Base-by-base conservation (phyloP, 2,888 invertebrate species). In the Caenorhabditis sp. region DNA sequence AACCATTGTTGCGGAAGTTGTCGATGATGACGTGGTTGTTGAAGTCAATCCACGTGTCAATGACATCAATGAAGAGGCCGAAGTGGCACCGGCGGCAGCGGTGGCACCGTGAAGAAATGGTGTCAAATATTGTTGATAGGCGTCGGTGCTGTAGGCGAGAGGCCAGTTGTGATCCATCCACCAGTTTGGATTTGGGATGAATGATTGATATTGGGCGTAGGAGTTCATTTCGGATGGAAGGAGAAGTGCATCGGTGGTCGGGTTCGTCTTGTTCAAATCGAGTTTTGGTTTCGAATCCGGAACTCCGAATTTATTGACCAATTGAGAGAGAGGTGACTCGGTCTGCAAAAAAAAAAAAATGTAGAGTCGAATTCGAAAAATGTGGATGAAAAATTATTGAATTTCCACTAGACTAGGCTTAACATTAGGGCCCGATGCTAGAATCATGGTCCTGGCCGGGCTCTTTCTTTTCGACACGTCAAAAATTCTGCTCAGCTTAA, bases 81-180 rank as follows among this genome's bases (percentile, higher is more conserved):
- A 63, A n/a, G 50, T 51, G 36, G 50, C 55, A 23, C 23, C 54
- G 4, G 64, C 10, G 4, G 64, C 55, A 10, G 64, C 10, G 4
- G 64, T 59, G n/a, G 54, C 62, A 26, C 17, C 55, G 3, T 65
- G 58, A 2, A 17, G 4, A 21, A 55, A 55, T 49, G 58, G 37
- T 31, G 59, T 27, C 17, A 69, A 21, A 24, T 66, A 74, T 54
- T 69, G 60, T n/a, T 66, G 66, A 51, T 66, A 66, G 4, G 62
- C 24, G 24, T 63, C 74, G 31, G 55, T 26, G 10, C 64, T 68
- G 36, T 74, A 69, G 19, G 63, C 21, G 17, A 62, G 54, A 1
- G 43, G 63, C 69, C 69, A 74, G 24, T 62, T 69, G 17, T 69
- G 66, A 12, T 69, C 69, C 3, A 67, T 62, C 69, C 69, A 74